Evolutionary conservation across 2,888 invertebrate species (phyloP), one percentile per base, ranked within the genome.

Genomic region (Meiosimyza platycephala): DNA sequence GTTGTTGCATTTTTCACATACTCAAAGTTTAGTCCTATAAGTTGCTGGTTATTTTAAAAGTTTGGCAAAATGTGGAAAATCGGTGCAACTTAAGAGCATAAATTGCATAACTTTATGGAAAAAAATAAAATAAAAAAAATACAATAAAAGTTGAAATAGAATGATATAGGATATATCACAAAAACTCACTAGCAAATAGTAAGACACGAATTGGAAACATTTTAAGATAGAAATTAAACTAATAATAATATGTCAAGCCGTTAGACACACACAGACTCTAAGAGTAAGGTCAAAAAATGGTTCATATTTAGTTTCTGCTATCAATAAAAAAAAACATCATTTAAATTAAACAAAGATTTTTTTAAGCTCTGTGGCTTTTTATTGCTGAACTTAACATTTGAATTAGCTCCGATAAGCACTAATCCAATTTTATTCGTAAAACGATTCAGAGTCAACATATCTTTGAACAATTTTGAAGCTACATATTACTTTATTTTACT

Each of bases 1-100:
- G 66, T 33, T 75, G 75, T 76, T 77, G 75, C 81, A 81, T 82
- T 81, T 70, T 70, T 54, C 70, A 70, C 70, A 70, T 70, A 60
- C 69, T 69, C 62, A 52, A 60, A 70, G 63, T 47, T 54, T 54
- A 70, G 62, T 70, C 63, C 51, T 69, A 69, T 60, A 62, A 60
- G 60, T 62, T 52, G 54, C 54, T 62, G 70, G 70, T 62, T 70
- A 70, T 70, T 70, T 70, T 52, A 47, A 47, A 54, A 70, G 63
- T 54, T 69, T 62, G 11, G 62, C 54, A 52, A 54, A 62, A 60
- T 62, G 62, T 54, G 51, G 69, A 62, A 70, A 63, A 63, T 70
- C 47, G 70, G 57, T 52, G 52, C 40, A 63, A 63, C 62, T 63
- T 63, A 54, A 54, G 47, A 54, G 22, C 70, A 63, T 51, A 70